phyloP scores from a whole-genome alignment of 2,797 vertebrate genomes.

The Oreochromis grahami region DNA sequence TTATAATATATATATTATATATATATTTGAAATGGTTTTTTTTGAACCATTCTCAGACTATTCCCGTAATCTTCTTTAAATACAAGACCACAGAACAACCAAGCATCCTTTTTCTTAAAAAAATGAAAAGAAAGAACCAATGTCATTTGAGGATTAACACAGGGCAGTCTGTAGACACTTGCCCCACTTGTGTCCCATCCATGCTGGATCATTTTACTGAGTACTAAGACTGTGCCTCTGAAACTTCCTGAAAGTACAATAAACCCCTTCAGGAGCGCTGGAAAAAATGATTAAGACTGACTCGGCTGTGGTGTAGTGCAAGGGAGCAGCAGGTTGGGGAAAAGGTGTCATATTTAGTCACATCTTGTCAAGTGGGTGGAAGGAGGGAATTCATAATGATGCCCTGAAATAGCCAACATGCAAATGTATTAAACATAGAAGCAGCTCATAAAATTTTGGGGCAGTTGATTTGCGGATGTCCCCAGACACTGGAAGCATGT shows the following conservation, averaged over 20 bases:
- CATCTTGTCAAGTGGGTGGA: neutral
- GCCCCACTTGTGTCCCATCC: neutral
- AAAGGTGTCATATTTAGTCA: constrained; percentile 32
- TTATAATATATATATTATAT: no score
- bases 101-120: neutral
- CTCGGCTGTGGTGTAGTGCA: neutral
- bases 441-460: neutral
- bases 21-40: neutral
- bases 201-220: neutral
- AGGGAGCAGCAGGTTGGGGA: constrained; percentile 16
- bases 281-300: constrained; percentile 5
- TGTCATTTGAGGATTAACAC: neutral
- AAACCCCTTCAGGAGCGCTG: neutral
- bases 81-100: neutral
- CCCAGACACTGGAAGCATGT: neutral
- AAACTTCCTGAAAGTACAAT: neutral
- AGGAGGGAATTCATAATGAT: constrained; percentile 23
- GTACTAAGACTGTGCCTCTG: neutral
- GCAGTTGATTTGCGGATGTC: neutral
- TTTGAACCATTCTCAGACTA: neutral
- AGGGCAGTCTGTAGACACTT: neutral
- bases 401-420: constrained; percentile 26
- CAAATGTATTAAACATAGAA: constrained; percentile 30
- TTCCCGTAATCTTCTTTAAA: neutral
- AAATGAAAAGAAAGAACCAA: neutral